Evolutionary conservation across 2,113 vertebrate species (phyloP).

Genomic region (Rhodinocichla rosea): DNA sequence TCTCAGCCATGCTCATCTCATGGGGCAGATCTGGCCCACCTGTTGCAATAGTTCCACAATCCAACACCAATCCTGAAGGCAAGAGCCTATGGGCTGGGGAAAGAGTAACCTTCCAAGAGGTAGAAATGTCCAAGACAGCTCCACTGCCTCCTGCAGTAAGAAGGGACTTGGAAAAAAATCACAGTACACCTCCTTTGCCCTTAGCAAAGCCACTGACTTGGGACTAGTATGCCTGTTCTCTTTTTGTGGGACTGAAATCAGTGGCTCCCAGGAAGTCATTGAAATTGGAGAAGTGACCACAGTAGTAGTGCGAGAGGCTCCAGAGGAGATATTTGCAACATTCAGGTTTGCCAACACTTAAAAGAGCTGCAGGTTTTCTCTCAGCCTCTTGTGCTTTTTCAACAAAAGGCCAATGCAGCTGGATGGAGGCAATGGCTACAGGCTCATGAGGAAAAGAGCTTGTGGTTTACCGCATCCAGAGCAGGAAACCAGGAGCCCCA

Average conservation of each 20-base stretch:
- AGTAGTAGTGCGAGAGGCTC: not conserved
- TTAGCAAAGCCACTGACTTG: not conserved
- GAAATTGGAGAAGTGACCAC: not conserved
- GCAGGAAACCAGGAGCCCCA: not conserved
- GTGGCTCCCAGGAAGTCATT: not conserved
- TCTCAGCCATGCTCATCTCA: not conserved
- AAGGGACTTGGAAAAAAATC: not conserved
- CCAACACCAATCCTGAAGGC: not conserved
- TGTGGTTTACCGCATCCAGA: not conserved
- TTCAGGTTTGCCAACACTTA: not conserved
- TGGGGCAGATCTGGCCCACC: not conserved
- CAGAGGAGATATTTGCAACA: not conserved
- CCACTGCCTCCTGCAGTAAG: not conserved
- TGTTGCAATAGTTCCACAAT: not conserved
- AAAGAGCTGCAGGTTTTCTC: not conserved
- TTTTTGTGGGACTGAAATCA: not conserved
- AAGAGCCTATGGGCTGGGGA: not conserved
- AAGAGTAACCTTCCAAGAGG: not conserved
- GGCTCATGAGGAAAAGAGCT: not conserved
- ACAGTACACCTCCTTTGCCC: not conserved
- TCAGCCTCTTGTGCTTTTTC: not conserved
- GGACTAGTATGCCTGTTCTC: not conserved
- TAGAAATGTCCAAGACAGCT: not conserved
- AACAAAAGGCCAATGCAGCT: rapidly evolving
- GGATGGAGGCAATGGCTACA: not conserved